Evolutionary conservation across 2,113 vertebrate genomes (phyloP).

Genomic region (Cathartes aura): DNA sequence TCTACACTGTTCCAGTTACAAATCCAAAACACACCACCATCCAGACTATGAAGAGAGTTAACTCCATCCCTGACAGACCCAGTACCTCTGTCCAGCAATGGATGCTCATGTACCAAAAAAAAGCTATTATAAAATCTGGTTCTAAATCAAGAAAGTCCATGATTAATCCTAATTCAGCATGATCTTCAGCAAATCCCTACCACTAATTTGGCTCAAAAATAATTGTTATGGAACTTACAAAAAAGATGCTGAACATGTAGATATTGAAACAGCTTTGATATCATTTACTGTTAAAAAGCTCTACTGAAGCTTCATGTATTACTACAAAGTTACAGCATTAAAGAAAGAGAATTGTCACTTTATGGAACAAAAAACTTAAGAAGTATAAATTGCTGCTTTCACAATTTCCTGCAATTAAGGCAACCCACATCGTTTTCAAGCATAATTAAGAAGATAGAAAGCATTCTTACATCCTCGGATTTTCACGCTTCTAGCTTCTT

Average conservation of each 20-base stretch:
- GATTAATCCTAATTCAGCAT: not conserved
- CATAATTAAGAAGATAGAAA: not conserved
- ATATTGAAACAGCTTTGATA: not conserved
- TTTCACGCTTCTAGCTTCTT: conserved; percentile 77
- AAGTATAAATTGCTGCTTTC: not conserved
- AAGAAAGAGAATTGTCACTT: not conserved
- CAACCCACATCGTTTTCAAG: not conserved
- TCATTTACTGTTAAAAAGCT: not conserved
- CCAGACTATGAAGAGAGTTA: not conserved
- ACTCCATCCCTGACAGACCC: not conserved
- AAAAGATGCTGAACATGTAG: not conserved
- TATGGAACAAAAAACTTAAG: not conserved
- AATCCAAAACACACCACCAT: not conserved
- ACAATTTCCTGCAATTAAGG: not conserved
- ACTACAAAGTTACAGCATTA: not conserved
- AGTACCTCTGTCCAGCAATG: not conserved
- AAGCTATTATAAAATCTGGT: not conserved
- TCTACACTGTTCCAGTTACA: not conserved
- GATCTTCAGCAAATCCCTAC: not conserved
- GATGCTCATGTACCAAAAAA: not conserved
- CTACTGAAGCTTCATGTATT: not conserved
- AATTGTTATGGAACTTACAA: not conserved
- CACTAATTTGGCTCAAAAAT: not conserved
- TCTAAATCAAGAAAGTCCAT: not conserved
- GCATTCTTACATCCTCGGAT: conserved; percentile 86